Conservation (phyloP, 1,140 invertebrate species). For the Trypoxylus dichotomus region DNA sequence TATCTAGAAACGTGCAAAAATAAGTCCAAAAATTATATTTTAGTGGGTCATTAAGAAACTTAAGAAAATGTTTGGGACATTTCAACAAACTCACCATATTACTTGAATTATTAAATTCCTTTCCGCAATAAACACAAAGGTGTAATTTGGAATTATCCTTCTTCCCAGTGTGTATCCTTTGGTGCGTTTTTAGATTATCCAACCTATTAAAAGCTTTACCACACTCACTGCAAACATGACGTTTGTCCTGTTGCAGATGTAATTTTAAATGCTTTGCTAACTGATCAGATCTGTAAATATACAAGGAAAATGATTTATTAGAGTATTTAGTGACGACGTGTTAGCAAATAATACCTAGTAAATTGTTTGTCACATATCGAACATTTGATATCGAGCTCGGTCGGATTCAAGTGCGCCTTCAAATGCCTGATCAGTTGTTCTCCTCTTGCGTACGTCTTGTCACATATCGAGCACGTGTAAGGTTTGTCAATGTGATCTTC, state of each 20-base stretch:
- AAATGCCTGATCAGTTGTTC: constrained; percentile 56
- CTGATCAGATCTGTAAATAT: constrained; percentile 46
- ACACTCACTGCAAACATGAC: constrained; percentile 56
- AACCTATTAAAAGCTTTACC: constrained; percentile 55
- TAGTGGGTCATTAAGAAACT: not conserved
- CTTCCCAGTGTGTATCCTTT: constrained; percentile 51
- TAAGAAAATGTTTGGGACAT: not conserved
- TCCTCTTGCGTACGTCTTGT: constrained; percentile 53
- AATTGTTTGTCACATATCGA: constrained; percentile 50
- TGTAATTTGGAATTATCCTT: constrained; percentile 52
- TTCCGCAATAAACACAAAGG: constrained; percentile 57
- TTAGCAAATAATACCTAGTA: constrained; percentile 40
- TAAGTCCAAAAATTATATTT: not conserved
- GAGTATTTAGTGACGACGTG: not conserved
- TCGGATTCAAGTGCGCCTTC: constrained; percentile 45
- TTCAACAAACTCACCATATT: constrained; percentile 52
- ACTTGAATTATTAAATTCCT: constrained; percentile 52
- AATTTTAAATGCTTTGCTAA: constrained; percentile 51
- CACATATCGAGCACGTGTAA: constrained; percentile 63
- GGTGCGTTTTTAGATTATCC: constrained; percentile 55
- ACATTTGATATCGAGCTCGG: constrained; percentile 46
- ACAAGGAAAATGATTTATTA: not conserved
- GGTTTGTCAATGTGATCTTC: constrained; percentile 68
- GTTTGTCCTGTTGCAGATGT: constrained; percentile 51
- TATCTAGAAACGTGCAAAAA: constrained; percentile 47